These are phyloP conservation scores for Pterocles gutturalis DNA, from an alignment of 2,113 vertebrate genomes.

Conservation along the genomic window DNA sequence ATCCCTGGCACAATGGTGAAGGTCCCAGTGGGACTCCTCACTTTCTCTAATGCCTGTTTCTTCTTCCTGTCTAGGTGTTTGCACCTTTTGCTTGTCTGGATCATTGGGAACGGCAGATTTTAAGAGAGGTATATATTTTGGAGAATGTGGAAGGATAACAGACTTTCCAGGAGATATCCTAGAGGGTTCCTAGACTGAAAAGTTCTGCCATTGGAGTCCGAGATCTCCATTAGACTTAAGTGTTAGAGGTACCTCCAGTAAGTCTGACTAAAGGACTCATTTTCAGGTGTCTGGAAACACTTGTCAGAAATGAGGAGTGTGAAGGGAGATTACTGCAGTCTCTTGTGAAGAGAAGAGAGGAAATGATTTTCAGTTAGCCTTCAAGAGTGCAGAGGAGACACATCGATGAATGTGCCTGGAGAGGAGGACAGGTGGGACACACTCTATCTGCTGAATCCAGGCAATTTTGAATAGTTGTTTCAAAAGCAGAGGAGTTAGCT, in stretches of 20 bases:
- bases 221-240: background rate
- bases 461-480: background rate
- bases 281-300: background rate
- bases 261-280: background rate
- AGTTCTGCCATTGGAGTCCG: background rate
- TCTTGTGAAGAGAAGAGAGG: background rate
- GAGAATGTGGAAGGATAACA: background rate
- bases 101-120: background rate
- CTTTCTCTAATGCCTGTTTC: background rate
- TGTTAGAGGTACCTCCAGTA: background rate
- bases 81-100: background rate
- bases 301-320: background rate
- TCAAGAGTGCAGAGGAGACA: background rate
- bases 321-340: background rate
- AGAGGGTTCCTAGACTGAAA: background rate
- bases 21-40: background rate
- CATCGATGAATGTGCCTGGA: accelerated
- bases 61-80: background rate
- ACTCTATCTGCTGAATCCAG: background rate
- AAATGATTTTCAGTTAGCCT: background rate
- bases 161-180: background rate
- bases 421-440: background rate
- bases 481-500: background rate
- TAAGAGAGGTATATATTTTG: background rate
- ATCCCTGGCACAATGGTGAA: background rate